phyloP scores from a whole-genome alignment of 2,888 invertebrate species.

The Caenorhabditis virilis region DNA sequence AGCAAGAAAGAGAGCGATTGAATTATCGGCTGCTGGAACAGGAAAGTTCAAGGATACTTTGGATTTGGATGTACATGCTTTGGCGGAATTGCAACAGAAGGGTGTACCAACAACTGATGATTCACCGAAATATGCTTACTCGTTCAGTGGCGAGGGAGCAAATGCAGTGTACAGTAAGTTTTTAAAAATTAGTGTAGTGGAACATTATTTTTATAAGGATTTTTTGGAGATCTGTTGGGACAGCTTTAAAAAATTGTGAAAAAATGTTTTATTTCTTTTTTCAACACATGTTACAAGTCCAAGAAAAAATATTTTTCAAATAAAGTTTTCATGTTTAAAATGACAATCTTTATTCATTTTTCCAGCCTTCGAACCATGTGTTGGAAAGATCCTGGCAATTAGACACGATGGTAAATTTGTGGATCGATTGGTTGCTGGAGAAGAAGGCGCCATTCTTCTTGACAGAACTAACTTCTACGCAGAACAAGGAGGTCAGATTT shows the following conservation, averaged over 20 bases:
- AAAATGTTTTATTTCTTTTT: too few species aligned
- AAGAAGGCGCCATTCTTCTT: conserved; percentile 88
- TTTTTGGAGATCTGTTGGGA: too few species aligned
- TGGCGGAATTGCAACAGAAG: conserved; percentile 81
- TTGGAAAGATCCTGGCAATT: conserved; percentile 80
- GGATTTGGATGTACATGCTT: conserved; percentile 90
- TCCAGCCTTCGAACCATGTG: conserved; percentile 51
- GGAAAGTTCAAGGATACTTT: conserved; percentile 79
- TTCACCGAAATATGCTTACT: conserved; percentile 86
- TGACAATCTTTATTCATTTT: too few species aligned
- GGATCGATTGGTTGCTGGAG: conserved; percentile 79
- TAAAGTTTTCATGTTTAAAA: conserved; percentile 1
- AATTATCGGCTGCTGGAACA: conserved; percentile 78
- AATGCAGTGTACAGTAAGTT: conserved; percentile 76
- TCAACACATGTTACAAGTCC: too few species aligned
- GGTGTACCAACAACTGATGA: conserved; percentile 84
- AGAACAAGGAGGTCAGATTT: conserved; percentile 98
- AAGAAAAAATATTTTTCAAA: too few species aligned
- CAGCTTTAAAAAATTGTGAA: too few species aligned
- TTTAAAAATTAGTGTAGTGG: not conserved
- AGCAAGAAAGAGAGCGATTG: conserved; percentile 82
- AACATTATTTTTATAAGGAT: conserved; percentile 7
- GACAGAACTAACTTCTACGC: conserved; percentile 95
- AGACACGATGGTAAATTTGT: conserved; percentile 80
- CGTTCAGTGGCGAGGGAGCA: conserved; percentile 71